Base-by-base conservation (phyloP, 1,140 invertebrate species). In the Drosophila sproati region DNA sequence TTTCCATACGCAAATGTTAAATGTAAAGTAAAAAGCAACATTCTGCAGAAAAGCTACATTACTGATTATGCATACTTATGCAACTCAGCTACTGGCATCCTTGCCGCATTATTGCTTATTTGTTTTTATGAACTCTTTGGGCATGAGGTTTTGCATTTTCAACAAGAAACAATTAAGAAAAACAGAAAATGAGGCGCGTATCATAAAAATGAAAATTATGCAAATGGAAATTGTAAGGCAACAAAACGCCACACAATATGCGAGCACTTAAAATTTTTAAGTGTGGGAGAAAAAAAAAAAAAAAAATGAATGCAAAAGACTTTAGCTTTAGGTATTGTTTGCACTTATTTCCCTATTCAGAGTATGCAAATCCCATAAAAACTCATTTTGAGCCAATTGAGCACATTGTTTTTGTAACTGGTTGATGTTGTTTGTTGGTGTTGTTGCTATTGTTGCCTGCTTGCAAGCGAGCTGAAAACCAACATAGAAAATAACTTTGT, bases 291-390 rank as follows among this genome's bases (percentile, higher is more conserved):
- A 4, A 50, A 37, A 51, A 43, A 12, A 54, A 12, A 34, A 39
- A 8, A 32, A 41, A 6, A 45, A 20, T 12, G 41, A 78, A 37
- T 78, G 80, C 59, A 76, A 47, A 39, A 37, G 34, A 69, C 69
- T 50, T 79, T 37, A 54, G 52, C 47, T 72, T 70, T 60, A 73
- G 62, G 68, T 66, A 54, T 76, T 86, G 85, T 76, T 88, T 81
- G 73, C 85, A 83, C 67, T 85, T 63, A 81, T 76, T 70, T 74
- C 56, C n/a, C 85, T 54, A 83, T 89, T 89, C 80, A 85, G 71
- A 75, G 71, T 75, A 88, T 89, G 85, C 85, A 88, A 88, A 89
- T 89, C 70, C 80, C 80, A 88, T 89, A 89, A 89, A 89, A 89
- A 89, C 85, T 89, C 77, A 88, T 88, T 87, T 87, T 74, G 67